These are phyloP conservation scores for Phaethon lepturus DNA, from an alignment of 2,113 vertebrate genomes.

Conservation along the genomic window DNA sequence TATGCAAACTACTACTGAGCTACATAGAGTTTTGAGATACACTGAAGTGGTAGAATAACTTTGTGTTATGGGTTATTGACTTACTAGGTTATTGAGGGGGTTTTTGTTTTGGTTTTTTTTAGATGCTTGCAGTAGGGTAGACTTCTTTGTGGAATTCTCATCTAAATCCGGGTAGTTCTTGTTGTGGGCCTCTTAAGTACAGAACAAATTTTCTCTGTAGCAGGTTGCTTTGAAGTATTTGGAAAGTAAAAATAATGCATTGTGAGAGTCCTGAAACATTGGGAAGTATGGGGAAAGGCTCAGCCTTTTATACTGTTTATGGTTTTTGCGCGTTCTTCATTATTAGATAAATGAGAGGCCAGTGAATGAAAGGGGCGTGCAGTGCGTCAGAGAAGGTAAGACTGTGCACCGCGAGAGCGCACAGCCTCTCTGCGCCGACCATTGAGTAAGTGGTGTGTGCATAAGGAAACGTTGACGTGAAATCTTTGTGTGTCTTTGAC, in stretches of 20 bases:
- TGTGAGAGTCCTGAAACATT: neutral
- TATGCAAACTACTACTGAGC: neutral
- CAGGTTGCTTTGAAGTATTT: neutral
- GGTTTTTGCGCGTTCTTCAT: neutral
- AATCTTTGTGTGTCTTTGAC: neutral
- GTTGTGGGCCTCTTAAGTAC: neutral
- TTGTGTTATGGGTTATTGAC: neutral
- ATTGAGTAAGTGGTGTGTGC: neutral
- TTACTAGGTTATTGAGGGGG: neutral
- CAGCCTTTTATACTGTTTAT: neutral
- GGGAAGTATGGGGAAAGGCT: neutral
- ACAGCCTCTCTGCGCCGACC: fast-evolving
- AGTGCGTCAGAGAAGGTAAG: neutral
- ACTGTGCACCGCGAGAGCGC: neutral
- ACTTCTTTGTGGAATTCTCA: neutral
- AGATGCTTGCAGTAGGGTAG: neutral
- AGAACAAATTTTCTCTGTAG: neutral
- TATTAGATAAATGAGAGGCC: neutral
- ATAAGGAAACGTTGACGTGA: neutral
- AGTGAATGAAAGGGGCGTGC: neutral
- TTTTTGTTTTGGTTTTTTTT: neutral
- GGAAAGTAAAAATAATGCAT: neutral
- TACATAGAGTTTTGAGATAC: neutral
- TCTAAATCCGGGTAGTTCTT: neutral
- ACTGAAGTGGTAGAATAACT: neutral